Conservation (phyloP, 2,888 invertebrate genomes). For the Pseudolycoriella hygida region DNA sequence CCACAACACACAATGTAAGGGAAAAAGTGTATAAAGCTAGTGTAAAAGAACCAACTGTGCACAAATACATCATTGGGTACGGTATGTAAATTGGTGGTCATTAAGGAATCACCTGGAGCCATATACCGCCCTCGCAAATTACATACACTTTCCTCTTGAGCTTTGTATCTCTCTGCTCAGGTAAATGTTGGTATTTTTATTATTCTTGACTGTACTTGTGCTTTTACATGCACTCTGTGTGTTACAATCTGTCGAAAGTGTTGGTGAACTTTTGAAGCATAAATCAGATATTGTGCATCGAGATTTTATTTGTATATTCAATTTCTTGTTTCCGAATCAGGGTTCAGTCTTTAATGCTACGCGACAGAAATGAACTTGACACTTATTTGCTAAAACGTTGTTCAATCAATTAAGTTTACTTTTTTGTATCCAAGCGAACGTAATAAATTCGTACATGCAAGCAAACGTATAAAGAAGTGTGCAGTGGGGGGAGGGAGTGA, state of each 20-base stretch:
- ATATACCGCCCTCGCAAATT: conserved; percentile 14
- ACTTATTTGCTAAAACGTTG: no score
- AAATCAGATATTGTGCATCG: not conserved
- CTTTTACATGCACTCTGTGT: not conserved
- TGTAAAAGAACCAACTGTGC: not conserved
- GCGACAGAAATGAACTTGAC: no score
- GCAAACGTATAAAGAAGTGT: no score
- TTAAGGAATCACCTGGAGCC: conserved; percentile 13
- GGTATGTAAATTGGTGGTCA: conserved; percentile 14
- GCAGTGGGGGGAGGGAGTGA: no score
- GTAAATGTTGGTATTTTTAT: not conserved
- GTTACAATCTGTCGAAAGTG: no score
- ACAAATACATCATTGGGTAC: not conserved
- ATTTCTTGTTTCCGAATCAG: not conserved
- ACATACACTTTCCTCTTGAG: conserved; percentile 1
- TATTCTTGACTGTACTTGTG: not conserved
- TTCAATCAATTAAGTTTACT: no score
- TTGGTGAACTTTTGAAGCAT: no score
- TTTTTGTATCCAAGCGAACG: no score
- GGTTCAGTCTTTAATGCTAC: no score
- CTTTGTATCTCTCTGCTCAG: not conserved
- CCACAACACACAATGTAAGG: not conserved
- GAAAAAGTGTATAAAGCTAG: not conserved
- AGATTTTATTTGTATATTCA: not conserved
- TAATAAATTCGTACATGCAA: no score